These are phyloP conservation scores for Pygoscelis antarcticus DNA, from an alignment of 2,113 vertebrate genomes.

Conservation along the genomic window DNA sequence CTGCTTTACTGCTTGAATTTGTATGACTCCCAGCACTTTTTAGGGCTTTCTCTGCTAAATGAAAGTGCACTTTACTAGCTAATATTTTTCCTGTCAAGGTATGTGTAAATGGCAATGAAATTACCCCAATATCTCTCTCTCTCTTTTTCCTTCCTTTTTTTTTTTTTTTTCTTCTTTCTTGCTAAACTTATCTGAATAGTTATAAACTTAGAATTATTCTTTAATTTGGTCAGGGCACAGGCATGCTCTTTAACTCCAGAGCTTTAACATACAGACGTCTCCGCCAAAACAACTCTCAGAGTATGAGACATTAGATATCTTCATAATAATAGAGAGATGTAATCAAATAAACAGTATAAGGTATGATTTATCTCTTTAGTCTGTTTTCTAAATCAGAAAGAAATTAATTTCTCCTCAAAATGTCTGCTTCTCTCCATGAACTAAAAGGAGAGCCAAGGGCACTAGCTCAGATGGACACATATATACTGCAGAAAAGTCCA, in stretches of 20 bases:
- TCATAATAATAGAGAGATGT: background rate
- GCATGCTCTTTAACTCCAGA: background rate
- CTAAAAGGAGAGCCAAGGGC: rapidly evolving
- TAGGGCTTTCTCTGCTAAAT: background rate
- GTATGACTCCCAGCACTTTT: background rate
- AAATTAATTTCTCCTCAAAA: background rate
- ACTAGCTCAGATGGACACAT: background rate
- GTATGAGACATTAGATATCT: background rate
- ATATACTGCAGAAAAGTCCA: background rate
- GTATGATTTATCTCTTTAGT: background rate
- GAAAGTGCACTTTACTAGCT: background rate
- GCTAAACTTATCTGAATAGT: background rate
- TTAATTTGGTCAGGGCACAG: background rate
- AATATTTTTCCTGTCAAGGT: background rate
- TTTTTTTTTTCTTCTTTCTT: background rate
- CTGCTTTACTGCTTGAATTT: background rate
- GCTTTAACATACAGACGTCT: background rate
- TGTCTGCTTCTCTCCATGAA: background rate
- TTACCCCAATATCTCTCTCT: background rate
- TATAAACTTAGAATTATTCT: background rate
- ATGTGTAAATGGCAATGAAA: background rate
- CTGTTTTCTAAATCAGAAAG: background rate
- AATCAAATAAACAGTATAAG: background rate
- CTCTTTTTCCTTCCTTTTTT: rapidly evolving
- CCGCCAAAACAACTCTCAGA: background rate